Evolutionary conservation across 2,888 invertebrate genomes (phyloP).

Genomic region (Limnephilus marmoratus): DNA sequence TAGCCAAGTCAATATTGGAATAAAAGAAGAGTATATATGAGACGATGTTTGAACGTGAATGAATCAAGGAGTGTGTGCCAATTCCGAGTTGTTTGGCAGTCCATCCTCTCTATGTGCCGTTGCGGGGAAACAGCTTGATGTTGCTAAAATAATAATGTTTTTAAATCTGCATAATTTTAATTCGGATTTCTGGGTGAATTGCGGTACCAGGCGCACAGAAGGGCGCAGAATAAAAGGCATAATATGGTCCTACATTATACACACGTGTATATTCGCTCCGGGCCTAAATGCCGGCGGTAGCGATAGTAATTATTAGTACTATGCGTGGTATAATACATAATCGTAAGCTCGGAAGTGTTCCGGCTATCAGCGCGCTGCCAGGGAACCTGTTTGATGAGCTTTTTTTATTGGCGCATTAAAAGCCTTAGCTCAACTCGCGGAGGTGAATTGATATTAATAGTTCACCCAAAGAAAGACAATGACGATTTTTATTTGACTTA

Average conservation of each 20-base stretch:
- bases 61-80: no score
- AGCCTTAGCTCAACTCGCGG: background rate
- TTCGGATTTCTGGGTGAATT: background rate
- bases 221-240: background rate
- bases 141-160: background rate
- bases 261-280: background rate
- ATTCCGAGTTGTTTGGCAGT: no score
- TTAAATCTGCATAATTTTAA: background rate
- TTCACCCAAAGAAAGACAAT: background rate
- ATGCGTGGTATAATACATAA: slow-evolving; percentile 10
- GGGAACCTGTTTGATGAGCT: slow-evolving; percentile 16
- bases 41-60: no score
- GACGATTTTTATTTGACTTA: background rate
- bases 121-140: no score
- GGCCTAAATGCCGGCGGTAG: slow-evolving; percentile 50
- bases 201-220: background rate
- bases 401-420: background rate
- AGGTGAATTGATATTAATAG: background rate
- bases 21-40: no score
- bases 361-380: background rate
- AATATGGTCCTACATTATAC: background rate
- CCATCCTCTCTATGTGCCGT: no score
- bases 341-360: background rate
- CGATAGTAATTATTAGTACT: background rate
- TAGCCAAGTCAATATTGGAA: no score